Evolutionary conservation across 2,888 invertebrate genomes (phyloP), one percentile per base, ranked within the genome.

Genomic region (Callimorpha dominula): DNA sequence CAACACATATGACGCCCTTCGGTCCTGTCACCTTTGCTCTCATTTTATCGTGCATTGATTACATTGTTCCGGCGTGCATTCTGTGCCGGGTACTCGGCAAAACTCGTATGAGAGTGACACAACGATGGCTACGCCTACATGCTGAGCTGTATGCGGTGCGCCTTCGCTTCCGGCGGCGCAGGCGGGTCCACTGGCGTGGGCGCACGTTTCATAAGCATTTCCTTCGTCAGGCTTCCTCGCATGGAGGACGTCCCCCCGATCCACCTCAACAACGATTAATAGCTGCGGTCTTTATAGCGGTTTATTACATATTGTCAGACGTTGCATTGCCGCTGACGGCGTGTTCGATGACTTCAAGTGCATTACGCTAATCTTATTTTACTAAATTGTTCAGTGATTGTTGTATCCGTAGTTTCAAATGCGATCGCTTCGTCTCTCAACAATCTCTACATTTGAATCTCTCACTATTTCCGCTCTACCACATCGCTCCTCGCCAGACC

Each of bases 121-220:
- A 77, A 82, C 78, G 81, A 74, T 77, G 72, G 77, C 77, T 86
- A 81, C 91, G 89, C 92, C 93, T 89, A 91, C 92, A 70, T 70
- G 71, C 65, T 70, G 68, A 76, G 64, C 74, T 78, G 74, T 78
- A 81, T 79, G 87, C 85, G 85, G 87, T 87, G 91, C 90, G 92
- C 91, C 92, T 91, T 91, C 91, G 91, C 91, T 93, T 94, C 94
- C 93, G 93, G 87, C 86, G 87, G 79, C 80, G 74, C 81, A 78
- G 69, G 76, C 83, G 74, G 50, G 31, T 70, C 52, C 54, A 54
- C 54, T 40, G 49, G 90, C 90, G 94, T 93, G 92, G 94, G 94
- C 89, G 90, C 89, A 83, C 82, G 83, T 93, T 92, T 94, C 92
- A 92, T 92, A 92, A 93, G 88, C 90, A 87, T 88, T 94, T 95